These are phyloP conservation scores for Drosophila meridionalis DNA, from an alignment of 2,888 invertebrate genomes.

Conservation along the genomic window DNA sequence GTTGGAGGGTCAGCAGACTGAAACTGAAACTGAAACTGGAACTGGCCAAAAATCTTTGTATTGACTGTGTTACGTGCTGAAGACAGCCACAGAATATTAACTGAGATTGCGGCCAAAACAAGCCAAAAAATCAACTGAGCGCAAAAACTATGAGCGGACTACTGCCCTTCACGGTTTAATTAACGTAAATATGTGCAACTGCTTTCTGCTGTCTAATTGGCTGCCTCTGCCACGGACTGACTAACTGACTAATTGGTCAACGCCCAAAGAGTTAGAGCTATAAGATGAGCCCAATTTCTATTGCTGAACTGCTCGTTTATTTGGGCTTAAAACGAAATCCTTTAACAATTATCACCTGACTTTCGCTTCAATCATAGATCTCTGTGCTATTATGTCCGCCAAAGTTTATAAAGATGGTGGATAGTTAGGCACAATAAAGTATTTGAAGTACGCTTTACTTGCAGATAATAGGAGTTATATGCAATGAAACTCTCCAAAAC, in stretches of 20 bases:
- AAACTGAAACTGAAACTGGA: conserved; percentile 2
- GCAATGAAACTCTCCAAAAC: too few species aligned
- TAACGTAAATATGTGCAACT: conserved; percentile 26
- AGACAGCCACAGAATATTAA: conserved; percentile 7
- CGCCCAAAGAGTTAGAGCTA: not conserved
- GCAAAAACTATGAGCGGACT: not conserved
- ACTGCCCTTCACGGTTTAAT: not conserved
- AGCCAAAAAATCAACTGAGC: conserved; percentile 6
- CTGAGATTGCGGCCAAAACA: conserved; percentile 19
- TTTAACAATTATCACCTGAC: too few species aligned
- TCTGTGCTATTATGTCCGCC: too few species aligned
- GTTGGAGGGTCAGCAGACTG: conserved; percentile 27
- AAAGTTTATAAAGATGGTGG: too few species aligned
- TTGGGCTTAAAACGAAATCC: not conserved
- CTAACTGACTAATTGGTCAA: conserved; percentile 1
- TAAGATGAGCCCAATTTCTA: not conserved
- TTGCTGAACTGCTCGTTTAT: not conserved
- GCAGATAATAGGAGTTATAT: too few species aligned
- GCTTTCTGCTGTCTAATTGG: conserved; percentile 6
- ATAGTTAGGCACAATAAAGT: too few species aligned
- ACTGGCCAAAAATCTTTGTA: not conserved
- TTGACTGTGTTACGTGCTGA: conserved; percentile 24
- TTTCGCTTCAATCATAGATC: too few species aligned
- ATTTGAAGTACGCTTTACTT: too few species aligned
- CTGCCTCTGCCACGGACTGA: not conserved